Base-by-base conservation (phyloP, 2,888 invertebrate species). In the Acronicta leporina region DNA sequence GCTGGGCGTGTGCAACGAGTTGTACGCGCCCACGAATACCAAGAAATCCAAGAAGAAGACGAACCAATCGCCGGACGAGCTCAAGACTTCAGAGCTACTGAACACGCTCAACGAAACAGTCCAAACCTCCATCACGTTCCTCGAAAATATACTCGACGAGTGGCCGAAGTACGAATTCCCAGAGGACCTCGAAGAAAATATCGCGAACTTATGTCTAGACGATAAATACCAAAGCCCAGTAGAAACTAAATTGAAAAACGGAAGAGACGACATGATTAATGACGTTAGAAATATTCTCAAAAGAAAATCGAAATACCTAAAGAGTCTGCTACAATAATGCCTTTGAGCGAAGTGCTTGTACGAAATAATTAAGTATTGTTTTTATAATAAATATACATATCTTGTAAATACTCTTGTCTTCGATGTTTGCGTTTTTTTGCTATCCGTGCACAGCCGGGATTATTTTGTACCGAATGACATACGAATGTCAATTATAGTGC, bases 41-140 rank as follows among this genome's bases (percentile, higher is more conserved):
- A 96, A 95, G 79, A 96, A 95, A 76, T 92, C 94, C 0, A 96
- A 95, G 78, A 96, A 96, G 86, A 96, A 95, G 53, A 81, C 87
- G 1, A 92, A 86, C 59, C 90, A 92, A 2, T 92, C 94, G 0
- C 91, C 92, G 0, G 94, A 94, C 64, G 94, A 94, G 43, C 73
- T 90, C 0, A 84, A 91, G 68, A 92, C 90, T 0, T 64, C 82
- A 0, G 85, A 90, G 64, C 72, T 88, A 0, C 78, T 94, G 16
- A 84, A 84, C 75, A 76, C 85, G 63, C 82, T 93, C 13, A 93
- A 92, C 80, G 82, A 84, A 7, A 80, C 85, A 0, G 86, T 92
- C 0, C 92, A 90, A 66, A 74, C 80, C 8, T 85, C 87, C 3
- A 90, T 95, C 43, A 73, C 80, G 0, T 80, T 81, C 46, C 77